Evolutionary conservation across 1,140 invertebrate species (phyloP).

Genomic region (Cardiocondyla obscurior): DNA sequence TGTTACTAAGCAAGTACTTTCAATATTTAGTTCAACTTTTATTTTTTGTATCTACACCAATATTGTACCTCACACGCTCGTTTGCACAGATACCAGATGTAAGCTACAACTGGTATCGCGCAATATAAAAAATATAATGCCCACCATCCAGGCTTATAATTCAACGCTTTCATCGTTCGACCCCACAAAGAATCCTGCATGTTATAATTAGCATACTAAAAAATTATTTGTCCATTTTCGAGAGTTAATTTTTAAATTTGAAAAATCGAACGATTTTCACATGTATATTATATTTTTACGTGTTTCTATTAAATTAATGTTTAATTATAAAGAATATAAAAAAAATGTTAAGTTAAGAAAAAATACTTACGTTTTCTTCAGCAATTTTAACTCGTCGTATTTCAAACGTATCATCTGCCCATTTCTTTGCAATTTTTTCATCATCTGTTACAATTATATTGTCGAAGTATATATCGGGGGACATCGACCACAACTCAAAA

Average conservation of each 20-base stretch:
- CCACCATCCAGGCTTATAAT: constrained; percentile 92
- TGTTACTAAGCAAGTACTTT: constrained; percentile 13
- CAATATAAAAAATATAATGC: constrained; percentile 91
- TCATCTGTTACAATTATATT: constrained; percentile 97
- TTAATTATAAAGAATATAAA: not conserved
- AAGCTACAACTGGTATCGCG: constrained; percentile 88
- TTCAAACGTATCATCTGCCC: constrained; percentile 93
- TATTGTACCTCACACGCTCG: constrained; percentile 87
- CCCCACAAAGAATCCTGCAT: constrained; percentile 89
- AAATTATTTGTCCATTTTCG: not conserved
- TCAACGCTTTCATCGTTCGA: constrained; percentile 88
- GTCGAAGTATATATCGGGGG: constrained; percentile 96
- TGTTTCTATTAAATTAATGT: not conserved
- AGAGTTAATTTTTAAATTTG: not conserved
- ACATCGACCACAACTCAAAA: constrained; percentile 99
- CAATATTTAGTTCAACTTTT: not conserved
- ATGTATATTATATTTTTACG: not conserved
- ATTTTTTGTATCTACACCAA: constrained; percentile 1
- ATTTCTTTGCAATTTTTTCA: constrained; percentile 90
- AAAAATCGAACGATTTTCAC: not conserved
- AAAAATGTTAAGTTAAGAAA: not conserved
- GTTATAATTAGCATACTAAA: constrained; percentile 49
- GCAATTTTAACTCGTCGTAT: constrained; percentile 93
- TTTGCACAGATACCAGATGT: constrained; percentile 88
- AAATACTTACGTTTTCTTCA: constrained; percentile 89